These are phyloP conservation scores for Drosophila recens DNA, from an alignment of 2,888 invertebrate genomes.

Conservation along the genomic window DNA sequence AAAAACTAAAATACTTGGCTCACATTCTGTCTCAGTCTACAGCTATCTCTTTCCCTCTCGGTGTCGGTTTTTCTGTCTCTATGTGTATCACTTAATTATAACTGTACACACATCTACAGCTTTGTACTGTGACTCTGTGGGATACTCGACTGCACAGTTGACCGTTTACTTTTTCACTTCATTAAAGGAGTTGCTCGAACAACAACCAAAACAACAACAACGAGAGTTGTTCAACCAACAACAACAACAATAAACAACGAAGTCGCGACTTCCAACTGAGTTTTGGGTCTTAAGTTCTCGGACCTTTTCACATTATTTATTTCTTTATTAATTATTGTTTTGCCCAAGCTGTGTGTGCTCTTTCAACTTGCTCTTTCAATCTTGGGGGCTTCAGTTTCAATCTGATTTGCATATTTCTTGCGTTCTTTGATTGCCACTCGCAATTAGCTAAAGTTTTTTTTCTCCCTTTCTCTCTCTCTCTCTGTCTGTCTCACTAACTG, in stretches of 20 bases:
- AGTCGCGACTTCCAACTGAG: slow-evolving; percentile 9
- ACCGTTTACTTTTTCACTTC: slow-evolving; percentile 75
- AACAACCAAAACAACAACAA: background rate
- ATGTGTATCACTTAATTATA: slow-evolving; percentile 79
- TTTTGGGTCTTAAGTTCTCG: background rate
- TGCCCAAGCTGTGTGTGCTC: background rate
- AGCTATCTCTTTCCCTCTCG: background rate
- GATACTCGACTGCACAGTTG: slow-evolving; percentile 45
- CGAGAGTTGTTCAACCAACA: slow-evolving; percentile 3
- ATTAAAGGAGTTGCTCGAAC: slow-evolving; percentile 70
- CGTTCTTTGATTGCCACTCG: slow-evolving; percentile 25
- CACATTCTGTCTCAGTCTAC: background rate
- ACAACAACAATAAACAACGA: background rate
- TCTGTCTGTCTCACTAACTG: background rate
- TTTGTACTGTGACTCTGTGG: slow-evolving; percentile 42
- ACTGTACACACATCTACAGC: slow-evolving; percentile 65
- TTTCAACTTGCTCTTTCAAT: slow-evolving; percentile 17
- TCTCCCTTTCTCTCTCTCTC: background rate
- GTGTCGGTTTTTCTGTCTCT: background rate
- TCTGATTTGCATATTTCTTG: slow-evolving; percentile 54
- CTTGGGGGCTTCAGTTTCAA: slow-evolving; percentile 13
- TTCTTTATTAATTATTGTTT: slow-evolving; percentile 74
- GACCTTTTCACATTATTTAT: slow-evolving; percentile 51
- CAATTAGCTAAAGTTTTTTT: slow-evolving; percentile 21
- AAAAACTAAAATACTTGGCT: slow-evolving; percentile 21